These are phyloP conservation scores for Drosophila athabasca DNA, from an alignment of 1,140 invertebrate genomes.

Conservation along the genomic window DNA sequence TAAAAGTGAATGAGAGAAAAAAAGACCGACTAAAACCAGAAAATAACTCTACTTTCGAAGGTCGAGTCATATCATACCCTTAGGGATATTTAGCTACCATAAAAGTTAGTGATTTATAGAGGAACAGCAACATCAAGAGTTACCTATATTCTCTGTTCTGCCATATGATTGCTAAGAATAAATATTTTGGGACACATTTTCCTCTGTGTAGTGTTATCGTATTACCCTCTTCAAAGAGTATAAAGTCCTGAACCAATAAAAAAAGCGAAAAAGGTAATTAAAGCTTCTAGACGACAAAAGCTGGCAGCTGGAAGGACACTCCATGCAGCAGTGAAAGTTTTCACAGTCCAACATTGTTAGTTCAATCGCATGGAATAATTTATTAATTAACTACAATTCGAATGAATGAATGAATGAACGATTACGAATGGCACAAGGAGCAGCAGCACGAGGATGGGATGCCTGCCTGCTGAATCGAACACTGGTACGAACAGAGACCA, in stretches of 20 bases:
- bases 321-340: constrained; percentile 52
- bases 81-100: too few species aligned
- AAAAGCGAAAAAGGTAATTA: constrained; percentile 39
- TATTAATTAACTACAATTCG: constrained; percentile 81
- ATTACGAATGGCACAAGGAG: constrained; percentile 41
- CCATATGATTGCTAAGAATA: too few species aligned
- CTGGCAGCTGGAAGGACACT: constrained; percentile 32
- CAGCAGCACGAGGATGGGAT: not conserved
- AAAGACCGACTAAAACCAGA: constrained; percentile 37
- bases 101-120: too few species aligned
- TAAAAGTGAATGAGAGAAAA: constrained; percentile 12
- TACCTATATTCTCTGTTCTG: too few species aligned
- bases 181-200: too few species aligned
- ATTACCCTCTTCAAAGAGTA: too few species aligned
- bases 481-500: not conserved
- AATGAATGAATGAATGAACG: constrained; percentile 81
- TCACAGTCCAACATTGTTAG: constrained; percentile 64
- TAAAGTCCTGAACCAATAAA: too few species aligned
- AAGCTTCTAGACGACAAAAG: constrained; percentile 31
- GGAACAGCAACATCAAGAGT: too few species aligned
- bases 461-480: too few species aligned
- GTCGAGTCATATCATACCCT: not conserved
- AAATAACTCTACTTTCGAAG: constrained; percentile 7
- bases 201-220: too few species aligned
- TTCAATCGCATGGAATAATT: constrained; percentile 80